Percentiles rank a stretch among this genome's conserved stretches.
Evolutionary conservation across 1,140 invertebrate species (phyloP).

Genomic region (Teleopsis dalmanni): DNA sequence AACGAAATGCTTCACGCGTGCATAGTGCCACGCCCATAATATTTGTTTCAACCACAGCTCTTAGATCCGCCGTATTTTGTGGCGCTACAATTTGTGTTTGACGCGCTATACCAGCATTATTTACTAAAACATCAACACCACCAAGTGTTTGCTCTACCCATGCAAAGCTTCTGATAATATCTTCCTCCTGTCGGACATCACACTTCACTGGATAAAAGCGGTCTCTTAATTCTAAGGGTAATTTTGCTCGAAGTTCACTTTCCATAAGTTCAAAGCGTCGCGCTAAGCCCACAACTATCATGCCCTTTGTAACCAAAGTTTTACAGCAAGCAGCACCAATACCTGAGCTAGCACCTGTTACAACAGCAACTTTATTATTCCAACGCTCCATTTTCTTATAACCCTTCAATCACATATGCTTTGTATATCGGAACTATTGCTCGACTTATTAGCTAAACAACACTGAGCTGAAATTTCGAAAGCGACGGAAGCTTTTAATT

Average conservation of each 20-base stretch:
- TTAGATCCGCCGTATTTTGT: constrained; percentile 18
- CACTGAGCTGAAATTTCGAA: too few relatives aligned
- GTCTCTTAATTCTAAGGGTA: constrained; percentile 26
- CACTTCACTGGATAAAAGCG: constrained; percentile 47
- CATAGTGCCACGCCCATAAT: constrained; percentile 58
- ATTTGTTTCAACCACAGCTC: constrained; percentile 54
- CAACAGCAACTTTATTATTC: constrained; percentile 33
- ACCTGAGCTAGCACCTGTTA: constrained; percentile 48
- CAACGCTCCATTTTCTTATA: constrained; percentile 34
- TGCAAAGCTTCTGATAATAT: constrained; percentile 58
- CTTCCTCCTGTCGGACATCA: constrained; percentile 59
- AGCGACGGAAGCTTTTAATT: too few relatives aligned
- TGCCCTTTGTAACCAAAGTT: constrained; percentile 47
- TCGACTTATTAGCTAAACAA: too few relatives aligned
- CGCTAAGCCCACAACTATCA: constrained; percentile 62
- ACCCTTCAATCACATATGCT: too few relatives aligned
- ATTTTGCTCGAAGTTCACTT: constrained; percentile 41
- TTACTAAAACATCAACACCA: constrained; percentile 62
- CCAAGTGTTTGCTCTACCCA: constrained; percentile 55
- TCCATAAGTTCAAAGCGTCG: constrained; percentile 49
- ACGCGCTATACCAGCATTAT: constrained; percentile 59
- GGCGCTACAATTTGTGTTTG: not conserved
- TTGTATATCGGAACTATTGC: too few relatives aligned
- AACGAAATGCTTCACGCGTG: constrained; percentile 55
- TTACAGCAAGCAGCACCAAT: constrained; percentile 48